Percentiles rank a stretch among this genome's conserved stretches.
Conservation (phyloP, 2,888 invertebrate genomes). For the Troides helena region DNA sequence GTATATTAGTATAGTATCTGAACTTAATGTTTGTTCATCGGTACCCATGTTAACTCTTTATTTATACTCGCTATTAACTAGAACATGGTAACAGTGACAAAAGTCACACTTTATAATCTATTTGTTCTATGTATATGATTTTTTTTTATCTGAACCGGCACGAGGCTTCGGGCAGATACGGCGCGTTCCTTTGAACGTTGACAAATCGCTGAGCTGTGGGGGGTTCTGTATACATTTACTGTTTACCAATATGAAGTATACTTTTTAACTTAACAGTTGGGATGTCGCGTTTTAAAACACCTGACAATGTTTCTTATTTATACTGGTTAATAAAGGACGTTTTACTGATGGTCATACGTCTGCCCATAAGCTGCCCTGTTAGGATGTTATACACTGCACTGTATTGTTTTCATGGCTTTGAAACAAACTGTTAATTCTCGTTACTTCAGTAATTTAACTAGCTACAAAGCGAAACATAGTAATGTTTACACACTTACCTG, state of each 20-base stretch:
- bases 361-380: too few relatives aligned
- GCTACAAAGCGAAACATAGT: too few relatives aligned
- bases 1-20: too few relatives aligned
- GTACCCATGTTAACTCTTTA: slow-evolving; percentile 39
- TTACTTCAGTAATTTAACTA: too few relatives aligned
- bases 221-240: slow-evolving; percentile 37
- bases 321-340: neutral
- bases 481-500: too few relatives aligned
- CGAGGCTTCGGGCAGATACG: slow-evolving; percentile 34
- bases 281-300: slow-evolving; percentile 18
- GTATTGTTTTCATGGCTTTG: too few relatives aligned
- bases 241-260: slow-evolving; percentile 16
- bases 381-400: too few relatives aligned
- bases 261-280: slow-evolving; percentile 21
- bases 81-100: slow-evolving; percentile 65
- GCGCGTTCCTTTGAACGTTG: slow-evolving; percentile 33
- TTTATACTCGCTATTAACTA: slow-evolving; percentile 60
- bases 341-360: too few relatives aligned
- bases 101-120: slow-evolving; percentile 70
- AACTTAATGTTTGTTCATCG: neutral
- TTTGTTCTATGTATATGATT: slow-evolving; percentile 74
- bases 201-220: slow-evolving; percentile 54
- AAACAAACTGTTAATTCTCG: too few relatives aligned
- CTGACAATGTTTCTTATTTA: neutral
- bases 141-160: slow-evolving; percentile 48